Percentiles rank a stretch among this genome's conserved stretches.
phyloP scores from a whole-genome alignment of 1,140 invertebrate species.

The Muscidifurax raptorellus region DNA sequence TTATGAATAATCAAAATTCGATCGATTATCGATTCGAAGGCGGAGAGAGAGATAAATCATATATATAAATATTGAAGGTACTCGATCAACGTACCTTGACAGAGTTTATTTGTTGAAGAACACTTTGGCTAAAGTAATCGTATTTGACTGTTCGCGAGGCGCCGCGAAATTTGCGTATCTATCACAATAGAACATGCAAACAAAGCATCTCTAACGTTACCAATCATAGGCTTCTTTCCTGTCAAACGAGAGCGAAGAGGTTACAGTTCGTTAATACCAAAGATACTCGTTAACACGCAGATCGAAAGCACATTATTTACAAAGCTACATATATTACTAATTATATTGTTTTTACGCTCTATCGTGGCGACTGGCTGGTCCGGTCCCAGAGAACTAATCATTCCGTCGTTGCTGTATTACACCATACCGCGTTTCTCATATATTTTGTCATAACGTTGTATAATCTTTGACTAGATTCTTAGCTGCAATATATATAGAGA shows the following conservation, averaged over 20 bases:
- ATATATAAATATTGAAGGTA: conserved; percentile 37
- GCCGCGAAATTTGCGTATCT: neutral
- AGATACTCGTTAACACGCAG: conserved; percentile 58
- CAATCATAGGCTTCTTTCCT: conserved; percentile 39
- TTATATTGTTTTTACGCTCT: conserved; percentile 41
- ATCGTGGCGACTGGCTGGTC: conserved; percentile 61
- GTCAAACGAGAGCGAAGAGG: conserved; percentile 27
- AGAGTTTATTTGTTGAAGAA: conserved; percentile 45
- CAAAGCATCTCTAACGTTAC: conserved; percentile 39
- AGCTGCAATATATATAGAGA: conserved; percentile 51
- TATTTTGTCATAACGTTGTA: conserved; percentile 40
- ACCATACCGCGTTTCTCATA: conserved; percentile 6
- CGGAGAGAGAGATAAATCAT: conserved; percentile 7
- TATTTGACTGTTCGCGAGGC: conserved; percentile 40
- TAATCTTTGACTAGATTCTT: conserved; percentile 57
- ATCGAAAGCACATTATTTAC: conserved; percentile 49
- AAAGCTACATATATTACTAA: conserved; percentile 29
- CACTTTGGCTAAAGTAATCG: conserved; percentile 41
- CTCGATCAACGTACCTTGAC: conserved; percentile 20
- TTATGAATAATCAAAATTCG: conserved; percentile 35
- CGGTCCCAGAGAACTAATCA: conserved; percentile 54
- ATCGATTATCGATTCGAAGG: conserved; percentile 26
- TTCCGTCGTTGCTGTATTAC: conserved; percentile 46
- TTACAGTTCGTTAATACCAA: conserved; percentile 62
- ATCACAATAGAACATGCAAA: neutral